These are phyloP conservation scores for Hyla sarda DNA, from an alignment of 2,113 vertebrate genomes.

Conservation along the genomic window DNA sequence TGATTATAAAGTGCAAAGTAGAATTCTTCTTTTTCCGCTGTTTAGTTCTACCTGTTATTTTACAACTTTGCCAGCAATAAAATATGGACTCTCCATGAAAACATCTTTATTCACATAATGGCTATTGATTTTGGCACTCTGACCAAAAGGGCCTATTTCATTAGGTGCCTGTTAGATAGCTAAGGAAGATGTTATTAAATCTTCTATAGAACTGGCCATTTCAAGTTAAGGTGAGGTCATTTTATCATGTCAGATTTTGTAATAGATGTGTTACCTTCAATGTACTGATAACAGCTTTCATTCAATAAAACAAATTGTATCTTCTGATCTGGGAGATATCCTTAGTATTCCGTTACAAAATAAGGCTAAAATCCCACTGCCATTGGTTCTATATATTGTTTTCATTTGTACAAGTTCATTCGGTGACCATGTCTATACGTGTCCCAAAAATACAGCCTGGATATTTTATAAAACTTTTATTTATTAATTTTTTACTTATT, in stretches of 20 bases:
- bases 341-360: neutral
- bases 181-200: slow-evolving; percentile 67
- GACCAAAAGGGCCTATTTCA: slow-evolving; percentile 68
- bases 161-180: slow-evolving; percentile 65
- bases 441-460: neutral
- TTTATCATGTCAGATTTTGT: slow-evolving; percentile 33
- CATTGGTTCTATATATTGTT: neutral
- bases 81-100: slow-evolving; percentile 64
- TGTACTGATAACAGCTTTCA: slow-evolving; percentile 31
- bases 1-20: neutral
- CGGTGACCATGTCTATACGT: neutral
- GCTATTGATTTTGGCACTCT: slow-evolving; percentile 71
- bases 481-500: no score
- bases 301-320: slow-evolving; percentile 22
- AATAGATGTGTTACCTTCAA: slow-evolving; percentile 47
- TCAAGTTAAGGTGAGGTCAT: slow-evolving; percentile 67
- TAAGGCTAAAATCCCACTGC: neutral
- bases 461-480: neutral
- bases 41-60: neutral
- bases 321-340: neutral
- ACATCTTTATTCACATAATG: slow-evolving; percentile 68
- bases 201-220: slow-evolving; percentile 64
- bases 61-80: slow-evolving; percentile 36
- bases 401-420: neutral
- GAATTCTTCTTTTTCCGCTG: neutral